phyloP scores from a whole-genome alignment of 2,888 invertebrate genomes.

The Yponomeuta malinellus region DNA sequence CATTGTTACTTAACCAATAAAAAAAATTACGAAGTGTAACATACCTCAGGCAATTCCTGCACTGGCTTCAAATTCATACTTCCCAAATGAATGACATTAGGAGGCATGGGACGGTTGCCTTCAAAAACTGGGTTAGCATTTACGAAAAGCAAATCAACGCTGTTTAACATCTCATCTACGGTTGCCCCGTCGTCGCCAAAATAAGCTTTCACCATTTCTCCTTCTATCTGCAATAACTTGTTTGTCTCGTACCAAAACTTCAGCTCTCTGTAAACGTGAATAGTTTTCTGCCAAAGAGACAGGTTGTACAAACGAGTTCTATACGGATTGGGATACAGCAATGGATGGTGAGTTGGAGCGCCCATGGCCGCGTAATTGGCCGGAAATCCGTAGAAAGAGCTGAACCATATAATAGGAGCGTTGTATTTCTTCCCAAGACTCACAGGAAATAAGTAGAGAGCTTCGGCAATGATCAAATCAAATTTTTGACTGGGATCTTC shows the following conservation, averaged over 20 bases:
- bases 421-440: conserved; percentile 13
- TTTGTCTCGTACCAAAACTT: neutral
- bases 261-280: conserved; percentile 20
- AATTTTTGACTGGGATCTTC: conserved; percentile 12
- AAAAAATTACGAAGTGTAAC: neutral
- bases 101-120: conserved; percentile 35
- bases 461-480: conserved; percentile 17
- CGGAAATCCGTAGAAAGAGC: conserved; percentile 11
- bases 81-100: conserved; percentile 32
- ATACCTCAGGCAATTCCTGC: conserved; percentile 33
- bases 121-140: conserved; percentile 32
- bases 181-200: conserved; percentile 31
- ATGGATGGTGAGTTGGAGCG: conserved; percentile 28
- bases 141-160: conserved; percentile 33
- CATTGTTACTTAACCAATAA: no score
- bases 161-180: conserved; percentile 27
- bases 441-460: neutral
- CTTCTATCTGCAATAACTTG: conserved; percentile 22
- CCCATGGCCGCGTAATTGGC: conserved; percentile 28
- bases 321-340: conserved; percentile 25
- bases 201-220: conserved; percentile 25
- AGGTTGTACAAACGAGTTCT: conserved; percentile 25
- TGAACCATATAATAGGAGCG: conserved; percentile 16
- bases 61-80: conserved; percentile 30
- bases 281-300: conserved; percentile 25